These are phyloP conservation scores for Mythimna vitellina DNA, from an alignment of 2,888 invertebrate genomes.

Conservation along the genomic window DNA sequence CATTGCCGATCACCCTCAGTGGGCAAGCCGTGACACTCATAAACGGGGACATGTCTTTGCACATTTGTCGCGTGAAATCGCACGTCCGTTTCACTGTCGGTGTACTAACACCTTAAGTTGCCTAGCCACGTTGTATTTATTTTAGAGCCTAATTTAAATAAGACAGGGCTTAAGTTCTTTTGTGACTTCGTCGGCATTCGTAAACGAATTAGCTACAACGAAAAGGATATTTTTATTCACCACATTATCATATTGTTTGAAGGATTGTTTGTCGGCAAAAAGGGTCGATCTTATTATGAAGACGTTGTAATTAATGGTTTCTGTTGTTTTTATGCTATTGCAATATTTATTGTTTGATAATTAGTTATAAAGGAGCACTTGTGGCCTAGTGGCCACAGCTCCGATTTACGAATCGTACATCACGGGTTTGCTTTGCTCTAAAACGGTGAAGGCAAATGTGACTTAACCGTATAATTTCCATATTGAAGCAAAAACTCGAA, in stretches of 20 bases:
- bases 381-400: no score
- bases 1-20: constrained; percentile 44
- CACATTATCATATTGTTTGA: constrained; percentile 72
- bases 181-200: constrained; percentile 83
- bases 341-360: background rate
- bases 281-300: constrained; percentile 16
- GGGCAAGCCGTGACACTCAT: constrained; percentile 40
- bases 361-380: background rate
- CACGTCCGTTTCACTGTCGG: constrained; percentile 24
- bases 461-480: no score
- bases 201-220: constrained; percentile 86
- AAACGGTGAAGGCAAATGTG: no score
- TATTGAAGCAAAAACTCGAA: no score
- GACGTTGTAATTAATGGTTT: background rate
- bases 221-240: constrained; percentile 76
- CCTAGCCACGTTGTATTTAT: constrained; percentile 82
- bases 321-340: background rate
- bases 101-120: constrained; percentile 50
- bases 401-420: no score
- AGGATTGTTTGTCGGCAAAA: constrained; percentile 58
- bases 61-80: constrained; percentile 48
- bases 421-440: no score
- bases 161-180: constrained; percentile 86
- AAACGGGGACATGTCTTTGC: constrained; percentile 43
- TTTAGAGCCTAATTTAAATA: constrained; percentile 89